These are phyloP conservation scores for Odontomyia ornata DNA, from an alignment of 2,888 invertebrate genomes.

Conservation along the genomic window DNA sequence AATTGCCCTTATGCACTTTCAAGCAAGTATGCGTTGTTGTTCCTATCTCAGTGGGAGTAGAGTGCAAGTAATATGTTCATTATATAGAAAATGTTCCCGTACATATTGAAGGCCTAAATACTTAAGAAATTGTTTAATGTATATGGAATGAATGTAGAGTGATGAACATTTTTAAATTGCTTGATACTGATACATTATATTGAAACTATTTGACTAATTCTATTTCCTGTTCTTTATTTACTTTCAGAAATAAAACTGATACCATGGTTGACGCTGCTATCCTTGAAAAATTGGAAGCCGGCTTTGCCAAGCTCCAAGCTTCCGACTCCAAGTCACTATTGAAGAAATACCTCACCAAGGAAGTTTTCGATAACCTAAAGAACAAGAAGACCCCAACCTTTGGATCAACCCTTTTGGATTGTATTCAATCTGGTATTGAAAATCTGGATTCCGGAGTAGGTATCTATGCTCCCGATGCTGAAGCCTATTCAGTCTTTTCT, in stretches of 20 bases:
- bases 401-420: conserved; percentile 91
- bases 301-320: conserved; percentile 84
- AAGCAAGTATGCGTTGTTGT: neutral
- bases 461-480: conserved; percentile 97
- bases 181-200: too few species aligned
- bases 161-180: too few species aligned
- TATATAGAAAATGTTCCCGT: too few species aligned
- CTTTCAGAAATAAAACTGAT: conserved; percentile 75
- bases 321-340: conserved; percentile 95
- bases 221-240: conserved; percentile 49
- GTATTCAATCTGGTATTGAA: conserved; percentile 96
- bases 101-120: too few species aligned
- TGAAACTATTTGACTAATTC: neutral
- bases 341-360: conserved; percentile 94
- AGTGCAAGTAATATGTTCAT: neutral
- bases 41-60: neutral
- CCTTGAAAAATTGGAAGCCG: conserved; percentile 90
- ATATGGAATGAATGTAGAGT: too few species aligned
- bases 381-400: conserved; percentile 89
- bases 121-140: too few species aligned
- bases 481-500: conserved; percentile 90
- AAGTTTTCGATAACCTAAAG: conserved; percentile 90
- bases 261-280: conserved; percentile 92
- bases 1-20: neutral
- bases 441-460: conserved; percentile 97